Evolutionary conservation across 1,140 invertebrate species (phyloP).

Genomic region (Lysiphlebus fabarum): DNA sequence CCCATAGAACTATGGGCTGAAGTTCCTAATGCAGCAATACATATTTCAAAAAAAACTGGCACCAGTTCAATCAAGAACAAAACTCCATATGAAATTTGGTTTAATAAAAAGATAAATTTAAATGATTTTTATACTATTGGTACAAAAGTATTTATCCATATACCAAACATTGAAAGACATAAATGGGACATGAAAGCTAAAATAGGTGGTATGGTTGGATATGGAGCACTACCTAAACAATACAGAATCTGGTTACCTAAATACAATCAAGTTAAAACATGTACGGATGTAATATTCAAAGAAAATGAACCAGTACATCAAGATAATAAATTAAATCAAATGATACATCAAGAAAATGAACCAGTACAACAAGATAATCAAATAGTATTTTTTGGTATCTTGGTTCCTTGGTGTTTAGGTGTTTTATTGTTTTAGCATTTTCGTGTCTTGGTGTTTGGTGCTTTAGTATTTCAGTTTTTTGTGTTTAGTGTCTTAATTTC

Average conservation of each 20-base stretch:
- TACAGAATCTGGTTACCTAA: constrained; percentile 5
- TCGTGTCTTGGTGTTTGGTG: too few species aligned
- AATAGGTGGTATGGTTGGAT: constrained; percentile 5
- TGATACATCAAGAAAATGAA: too few species aligned
- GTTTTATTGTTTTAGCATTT: too few species aligned
- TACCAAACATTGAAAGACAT: constrained; percentile 34
- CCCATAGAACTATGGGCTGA: constrained; percentile 29
- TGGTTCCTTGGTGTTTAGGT: too few species aligned
- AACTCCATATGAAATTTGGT: constrained; percentile 22
- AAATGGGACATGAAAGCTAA: constrained; percentile 33
- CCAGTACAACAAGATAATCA: too few species aligned
- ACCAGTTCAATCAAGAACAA: constrained; percentile 9
- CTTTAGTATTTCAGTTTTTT: too few species aligned
- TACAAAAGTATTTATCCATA: constrained; percentile 31
- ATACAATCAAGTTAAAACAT: neutral
- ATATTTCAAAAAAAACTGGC: constrained; percentile 23
- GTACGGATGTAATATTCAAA: constrained; percentile 2
- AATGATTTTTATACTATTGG: constrained; percentile 38
- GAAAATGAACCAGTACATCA: neutral
- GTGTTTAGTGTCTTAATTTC: too few species aligned
- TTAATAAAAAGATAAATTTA: constrained; percentile 26
- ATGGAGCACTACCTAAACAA: neutral
- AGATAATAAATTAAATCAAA: too few species aligned
- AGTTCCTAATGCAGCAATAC: constrained; percentile 22
- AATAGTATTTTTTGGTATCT: too few species aligned